A percentile compares a stretch with the other conserved stretches of the same genome.
These are phyloP conservation scores for Chinchilla lanigera DNA, from an alignment of 2,113 vertebrate genomes.

Conservation along the genomic window DNA sequence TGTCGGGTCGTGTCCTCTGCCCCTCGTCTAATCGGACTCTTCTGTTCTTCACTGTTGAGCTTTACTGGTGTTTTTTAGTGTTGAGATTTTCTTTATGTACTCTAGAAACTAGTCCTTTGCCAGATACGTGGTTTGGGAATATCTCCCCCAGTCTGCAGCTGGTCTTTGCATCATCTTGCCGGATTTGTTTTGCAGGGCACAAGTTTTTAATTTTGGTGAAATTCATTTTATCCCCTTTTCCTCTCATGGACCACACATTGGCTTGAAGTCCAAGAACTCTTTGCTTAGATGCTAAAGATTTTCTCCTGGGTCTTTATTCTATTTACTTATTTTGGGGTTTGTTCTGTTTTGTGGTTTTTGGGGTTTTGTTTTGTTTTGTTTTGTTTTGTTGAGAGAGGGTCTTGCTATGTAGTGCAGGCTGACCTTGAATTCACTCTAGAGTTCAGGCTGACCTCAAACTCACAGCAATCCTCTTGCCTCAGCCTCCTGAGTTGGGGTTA, in stretches of 20 bases:
- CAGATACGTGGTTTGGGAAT: neutral
- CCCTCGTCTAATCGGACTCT: neutral
- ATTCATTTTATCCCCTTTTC: neutral
- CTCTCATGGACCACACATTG: neutral
- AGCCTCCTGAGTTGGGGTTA: too few relatives aligned
- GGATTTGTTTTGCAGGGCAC: neutral
- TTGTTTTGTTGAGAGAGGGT: too few relatives aligned
- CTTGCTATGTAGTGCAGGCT: too few relatives aligned
- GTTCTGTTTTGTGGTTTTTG: too few relatives aligned
- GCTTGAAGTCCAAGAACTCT: neutral
- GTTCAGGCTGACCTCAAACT: too few relatives aligned
- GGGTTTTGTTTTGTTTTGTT: too few relatives aligned
- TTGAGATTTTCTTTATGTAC: neutral
- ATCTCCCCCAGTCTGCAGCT: neutral
- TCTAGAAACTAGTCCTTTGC: neutral
- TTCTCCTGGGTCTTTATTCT: neutral
- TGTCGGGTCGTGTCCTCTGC: neutral
- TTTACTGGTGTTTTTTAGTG: neutral
- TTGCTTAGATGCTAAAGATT: neutral
- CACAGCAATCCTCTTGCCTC: too few relatives aligned
- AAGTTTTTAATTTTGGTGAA: neutral
- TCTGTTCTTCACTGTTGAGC: neutral
- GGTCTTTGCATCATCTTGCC: neutral
- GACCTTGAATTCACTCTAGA: too few relatives aligned
- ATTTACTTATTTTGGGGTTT: too few relatives aligned